Conservation (phyloP, 2,113 vertebrate genomes). For the Hippocampus barbouri region DNA sequence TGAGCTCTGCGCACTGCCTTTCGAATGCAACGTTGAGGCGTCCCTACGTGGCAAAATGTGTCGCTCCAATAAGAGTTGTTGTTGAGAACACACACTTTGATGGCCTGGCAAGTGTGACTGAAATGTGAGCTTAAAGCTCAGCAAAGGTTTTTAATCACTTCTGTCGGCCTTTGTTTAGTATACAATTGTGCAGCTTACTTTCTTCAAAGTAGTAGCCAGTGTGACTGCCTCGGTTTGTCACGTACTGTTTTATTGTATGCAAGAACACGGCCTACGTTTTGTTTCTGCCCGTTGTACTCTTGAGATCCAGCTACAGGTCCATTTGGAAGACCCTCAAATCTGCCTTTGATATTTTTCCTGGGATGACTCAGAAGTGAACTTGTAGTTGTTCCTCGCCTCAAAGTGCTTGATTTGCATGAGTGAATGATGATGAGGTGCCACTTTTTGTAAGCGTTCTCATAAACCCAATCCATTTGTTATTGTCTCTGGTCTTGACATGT, state of each 20-base stretch:
- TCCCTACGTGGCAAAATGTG: constrained; percentile 11
- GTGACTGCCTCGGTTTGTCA: neutral
- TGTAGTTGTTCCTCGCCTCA: neutral
- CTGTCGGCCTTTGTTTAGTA: constrained; percentile 10
- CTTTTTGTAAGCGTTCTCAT: too few relatives aligned
- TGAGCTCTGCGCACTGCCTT: constrained; percentile 12
- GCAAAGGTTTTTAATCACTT: constrained; percentile 16
- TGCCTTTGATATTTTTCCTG: neutral
- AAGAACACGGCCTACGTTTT: neutral
- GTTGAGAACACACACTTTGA: constrained; percentile 7
- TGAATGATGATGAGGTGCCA: too few relatives aligned
- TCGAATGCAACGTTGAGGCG: constrained; percentile 2
- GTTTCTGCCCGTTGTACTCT: neutral
- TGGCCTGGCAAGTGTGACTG: constrained; percentile 14
- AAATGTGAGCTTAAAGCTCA: constrained; percentile 22
- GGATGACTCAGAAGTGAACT: neutral
- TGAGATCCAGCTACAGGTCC: neutral
- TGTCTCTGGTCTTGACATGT: too few relatives aligned
- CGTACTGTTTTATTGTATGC: neutral
- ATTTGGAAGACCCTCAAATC: neutral
- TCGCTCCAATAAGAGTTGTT: neutral
- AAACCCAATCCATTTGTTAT: too few relatives aligned
- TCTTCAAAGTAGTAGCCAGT: neutral
- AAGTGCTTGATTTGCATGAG: neutral
- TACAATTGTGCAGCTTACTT: constrained; percentile 3